These are phyloP conservation scores for Phylloscopus trochiloides DNA, from an alignment of 2,113 vertebrate species.

Conservation along the genomic window DNA sequence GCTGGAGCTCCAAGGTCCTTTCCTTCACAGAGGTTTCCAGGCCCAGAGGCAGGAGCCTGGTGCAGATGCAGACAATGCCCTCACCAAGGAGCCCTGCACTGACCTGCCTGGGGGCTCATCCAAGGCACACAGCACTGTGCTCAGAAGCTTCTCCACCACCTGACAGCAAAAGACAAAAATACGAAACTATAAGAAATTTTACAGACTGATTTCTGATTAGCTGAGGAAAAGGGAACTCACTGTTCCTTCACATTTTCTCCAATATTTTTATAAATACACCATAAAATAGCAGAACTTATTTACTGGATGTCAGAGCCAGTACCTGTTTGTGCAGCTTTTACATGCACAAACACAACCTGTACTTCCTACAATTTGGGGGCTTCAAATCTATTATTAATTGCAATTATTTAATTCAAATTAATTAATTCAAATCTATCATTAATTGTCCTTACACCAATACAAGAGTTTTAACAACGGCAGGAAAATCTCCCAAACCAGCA, in stretches of 20 bases:
- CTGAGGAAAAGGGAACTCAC: neutral
- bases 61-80: neutral
- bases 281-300: neutral
- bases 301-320: neutral
- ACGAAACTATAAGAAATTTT: neutral
- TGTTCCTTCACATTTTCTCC: neutral
- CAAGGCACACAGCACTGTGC: neutral
- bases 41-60: fast-evolving
- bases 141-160: neutral
- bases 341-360: neutral
- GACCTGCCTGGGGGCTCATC: constrained; percentile 18
- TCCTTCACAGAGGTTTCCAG: neutral
- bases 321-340: neutral
- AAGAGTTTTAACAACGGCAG: neutral
- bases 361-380: neutral
- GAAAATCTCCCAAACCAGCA: neutral
- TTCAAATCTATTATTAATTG: neutral
- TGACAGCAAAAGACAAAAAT: neutral
- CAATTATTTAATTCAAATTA: neutral
- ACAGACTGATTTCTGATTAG: neutral
- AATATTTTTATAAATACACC: fast-evolving
- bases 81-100: neutral
- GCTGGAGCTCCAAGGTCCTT: neutral
- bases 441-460: neutral
- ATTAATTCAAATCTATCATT: neutral